Evolutionary conservation across 1,140 invertebrate genomes (phyloP).

Genomic region (Leptinotarsa undecemlineata): DNA sequence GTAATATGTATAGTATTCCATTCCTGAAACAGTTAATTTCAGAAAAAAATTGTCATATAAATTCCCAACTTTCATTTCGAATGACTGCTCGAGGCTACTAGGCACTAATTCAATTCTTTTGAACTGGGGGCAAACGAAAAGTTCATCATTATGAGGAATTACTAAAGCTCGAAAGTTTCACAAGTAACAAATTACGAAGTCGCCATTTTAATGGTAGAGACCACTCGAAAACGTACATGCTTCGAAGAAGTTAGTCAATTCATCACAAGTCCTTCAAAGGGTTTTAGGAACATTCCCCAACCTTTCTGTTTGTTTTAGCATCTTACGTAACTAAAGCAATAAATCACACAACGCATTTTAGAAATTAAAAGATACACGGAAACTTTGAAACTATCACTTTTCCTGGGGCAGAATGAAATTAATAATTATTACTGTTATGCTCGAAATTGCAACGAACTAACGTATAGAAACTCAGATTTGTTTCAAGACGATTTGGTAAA

Average conservation of each 20-base stretch:
- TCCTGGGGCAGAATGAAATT: too few relatives aligned
- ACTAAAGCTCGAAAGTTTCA: not conserved
- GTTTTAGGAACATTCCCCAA: not conserved
- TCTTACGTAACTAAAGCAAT: not conserved
- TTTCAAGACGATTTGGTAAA: too few relatives aligned
- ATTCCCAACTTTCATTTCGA: not conserved
- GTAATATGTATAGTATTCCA: too few relatives aligned
- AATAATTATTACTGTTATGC: too few relatives aligned
- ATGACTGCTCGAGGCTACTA: not conserved
- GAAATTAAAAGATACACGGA: too few relatives aligned
- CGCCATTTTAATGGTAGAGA: conserved; percentile 2
- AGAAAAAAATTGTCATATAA: too few relatives aligned
- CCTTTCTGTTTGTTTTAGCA: not conserved
- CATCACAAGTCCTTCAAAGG: conserved; percentile 1
- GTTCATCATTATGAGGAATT: not conserved
- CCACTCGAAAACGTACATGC: not conserved
- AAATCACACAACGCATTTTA: not conserved
- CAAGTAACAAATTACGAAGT: not conserved
- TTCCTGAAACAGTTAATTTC: too few relatives aligned
- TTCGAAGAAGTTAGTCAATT: not conserved
- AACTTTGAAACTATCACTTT: too few relatives aligned
- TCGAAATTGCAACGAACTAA: too few relatives aligned
- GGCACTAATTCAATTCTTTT: not conserved
- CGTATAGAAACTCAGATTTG: too few relatives aligned
- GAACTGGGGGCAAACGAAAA: not conserved